Evolutionary conservation across 2,888 invertebrate genomes (phyloP), one percentile per base, ranked within the genome.

Genomic region (Pandemis heparana): DNA sequence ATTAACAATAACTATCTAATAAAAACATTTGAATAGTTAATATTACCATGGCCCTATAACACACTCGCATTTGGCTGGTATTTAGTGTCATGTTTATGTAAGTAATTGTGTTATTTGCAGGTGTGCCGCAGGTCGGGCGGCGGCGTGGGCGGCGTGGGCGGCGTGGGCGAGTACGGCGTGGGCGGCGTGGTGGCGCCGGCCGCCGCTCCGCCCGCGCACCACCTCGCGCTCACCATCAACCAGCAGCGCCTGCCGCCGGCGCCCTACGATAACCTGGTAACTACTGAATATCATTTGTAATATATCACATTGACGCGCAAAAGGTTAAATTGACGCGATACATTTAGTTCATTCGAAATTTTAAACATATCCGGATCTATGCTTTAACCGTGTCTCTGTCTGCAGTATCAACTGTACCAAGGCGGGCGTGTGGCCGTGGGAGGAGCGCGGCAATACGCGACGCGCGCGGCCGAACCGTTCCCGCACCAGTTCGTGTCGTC

Each of bases 401-500:
- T 53, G 18, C 95, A 97, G 96, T 98, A 98, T 91, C 97, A 97
- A 85, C 95, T 98, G 81, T 98, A 98, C 89, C 89, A 93, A 82
- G 93, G 89, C 87, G 95, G 91, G 67, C 95, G 92, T 81, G 95
- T 89, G 96, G 97, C 91, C 3, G 92, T 92, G 75, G 89, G 92
- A 72, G 96, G 96, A 9, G 97, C 96, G 78, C 95, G 96, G 75
- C 98, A 96, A 90, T 97, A 97, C 92, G 90, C 94, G 4, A 95
- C 81, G 89, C 95, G 91, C 81, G 96, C 92, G 0, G 96, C 97
- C 0, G 98, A 98, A 87, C 97, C 97, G 62, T 98, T 98, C 95
- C 97, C 97, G 83, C 97, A 98, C 83, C 97, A 98, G 89, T 95
- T 99, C 89, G 98, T 98, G 51, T 98, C 98, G n/a, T 98, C 98